Percentiles rank a stretch among this genome's conserved stretches.
Evolutionary conservation across 2,797 vertebrate species (phyloP).

Genomic region (Kryptolebias ocellatus): DNA sequence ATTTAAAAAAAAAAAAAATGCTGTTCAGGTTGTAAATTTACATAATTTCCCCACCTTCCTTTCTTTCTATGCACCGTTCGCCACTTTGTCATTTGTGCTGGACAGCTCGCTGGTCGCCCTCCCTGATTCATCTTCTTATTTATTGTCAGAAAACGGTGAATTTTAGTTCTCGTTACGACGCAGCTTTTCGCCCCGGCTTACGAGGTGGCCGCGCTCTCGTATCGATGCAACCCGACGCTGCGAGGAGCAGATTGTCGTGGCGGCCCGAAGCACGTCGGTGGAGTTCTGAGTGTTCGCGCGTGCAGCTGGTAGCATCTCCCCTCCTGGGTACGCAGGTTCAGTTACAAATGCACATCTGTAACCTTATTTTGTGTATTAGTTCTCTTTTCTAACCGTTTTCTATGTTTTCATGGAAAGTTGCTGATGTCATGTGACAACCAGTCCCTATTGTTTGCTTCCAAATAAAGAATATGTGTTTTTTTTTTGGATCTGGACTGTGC

Average conservation of each 20-base stretch:
- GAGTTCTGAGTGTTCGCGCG: constrained; percentile 53
- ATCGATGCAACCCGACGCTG: constrained; percentile 48
- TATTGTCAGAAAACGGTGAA: not conserved
- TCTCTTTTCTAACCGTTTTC: constrained; percentile 71
- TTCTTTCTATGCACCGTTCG: constrained; percentile 68
- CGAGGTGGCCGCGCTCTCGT: constrained; percentile 37
- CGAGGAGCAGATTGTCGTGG: constrained; percentile 55
- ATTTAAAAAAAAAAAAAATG: constrained; percentile 33
- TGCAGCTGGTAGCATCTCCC: constrained; percentile 69
- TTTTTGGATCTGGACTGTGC: constrained; percentile 3
- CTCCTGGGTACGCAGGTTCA: constrained; percentile 51
- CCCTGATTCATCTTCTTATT: constrained; percentile 36
- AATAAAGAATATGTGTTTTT: constrained; percentile 45
- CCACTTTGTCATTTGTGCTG: constrained; percentile 9
- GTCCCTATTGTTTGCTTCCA: constrained; percentile 62
- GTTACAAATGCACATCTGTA: constrained; percentile 32
- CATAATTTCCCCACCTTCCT: no score
- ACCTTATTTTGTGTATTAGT: constrained; percentile 47
- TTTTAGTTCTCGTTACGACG: constrained; percentile 36
- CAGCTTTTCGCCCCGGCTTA: constrained; percentile 57
- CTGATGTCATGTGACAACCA: constrained; percentile 52
- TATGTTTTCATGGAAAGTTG: constrained; percentile 67
- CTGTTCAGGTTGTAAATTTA: constrained; percentile 43
- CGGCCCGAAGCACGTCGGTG: constrained; percentile 72
- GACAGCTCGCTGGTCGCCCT: constrained; percentile 21